Evolutionary conservation across 92 coral and sea anemone genomes (phyloP).

Genomic region (Umimayanthus kanabou): DNA sequence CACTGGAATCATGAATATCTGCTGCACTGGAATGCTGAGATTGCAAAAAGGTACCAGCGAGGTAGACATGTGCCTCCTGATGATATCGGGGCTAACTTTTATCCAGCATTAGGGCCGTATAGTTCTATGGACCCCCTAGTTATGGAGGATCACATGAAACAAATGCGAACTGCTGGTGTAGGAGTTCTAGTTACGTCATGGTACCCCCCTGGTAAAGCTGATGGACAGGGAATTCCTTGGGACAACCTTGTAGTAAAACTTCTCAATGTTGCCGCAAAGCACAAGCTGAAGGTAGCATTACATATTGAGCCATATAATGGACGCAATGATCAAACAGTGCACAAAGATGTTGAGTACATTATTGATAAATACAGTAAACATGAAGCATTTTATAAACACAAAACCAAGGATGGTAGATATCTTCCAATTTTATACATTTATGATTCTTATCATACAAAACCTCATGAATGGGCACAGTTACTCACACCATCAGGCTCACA

Average conservation of each 20-base stretch:
- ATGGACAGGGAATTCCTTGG: constrained; percentile 83
- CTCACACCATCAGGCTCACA: constrained; percentile 78
- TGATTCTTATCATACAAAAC: constrained; percentile 90
- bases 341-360: constrained; percentile 80
- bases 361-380: constrained; percentile 71
- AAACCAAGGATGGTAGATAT: constrained; percentile 61
- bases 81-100: constrained; percentile 92
- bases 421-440: constrained; percentile 87
- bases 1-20: constrained; percentile 94
- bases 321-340: constrained; percentile 80
- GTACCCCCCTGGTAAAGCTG: constrained; percentile 93
- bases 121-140: constrained; percentile 81
- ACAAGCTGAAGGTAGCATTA: constrained; percentile 74
- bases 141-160: constrained; percentile 84
- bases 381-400: constrained; percentile 84
- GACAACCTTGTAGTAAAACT: constrained; percentile 67
- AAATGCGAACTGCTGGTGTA: constrained; percentile 83
- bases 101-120: constrained; percentile 92
- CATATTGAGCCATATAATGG: constrained; percentile 91
- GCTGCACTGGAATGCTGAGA: constrained; percentile 84
- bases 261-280: constrained; percentile 73
- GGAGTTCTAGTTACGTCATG: constrained; percentile 94
- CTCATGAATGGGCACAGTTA: constrained; percentile 84
- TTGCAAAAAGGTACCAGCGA: constrained; percentile 63
- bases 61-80: constrained; percentile 87